Evolutionary conservation across 2,113 vertebrate genomes (phyloP).

Genomic region (Rhodinocichla rosea): DNA sequence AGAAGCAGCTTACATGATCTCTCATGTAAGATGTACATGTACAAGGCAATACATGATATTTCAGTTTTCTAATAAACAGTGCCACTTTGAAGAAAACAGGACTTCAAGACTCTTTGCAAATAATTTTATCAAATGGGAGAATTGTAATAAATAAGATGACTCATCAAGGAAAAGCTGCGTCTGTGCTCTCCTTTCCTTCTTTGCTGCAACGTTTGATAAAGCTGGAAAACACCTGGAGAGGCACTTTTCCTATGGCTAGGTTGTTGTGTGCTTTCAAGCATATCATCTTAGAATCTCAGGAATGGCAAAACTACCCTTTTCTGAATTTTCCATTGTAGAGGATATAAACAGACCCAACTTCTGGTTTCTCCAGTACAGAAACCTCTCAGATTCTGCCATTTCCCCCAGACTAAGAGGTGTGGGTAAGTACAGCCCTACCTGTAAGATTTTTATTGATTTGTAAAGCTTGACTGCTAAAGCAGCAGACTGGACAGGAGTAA

Average conservation of each 20-base stretch:
- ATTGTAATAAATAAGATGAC: background rate
- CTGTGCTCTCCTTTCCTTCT: background rate
- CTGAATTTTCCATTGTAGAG: background rate
- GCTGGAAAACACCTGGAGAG: background rate
- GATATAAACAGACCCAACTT: background rate
- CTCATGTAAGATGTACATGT: fast-evolving
- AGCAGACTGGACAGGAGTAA: background rate
- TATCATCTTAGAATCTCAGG: background rate
- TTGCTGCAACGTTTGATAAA: background rate
- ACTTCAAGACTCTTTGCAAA: background rate
- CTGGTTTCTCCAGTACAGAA: background rate
- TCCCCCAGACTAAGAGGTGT: background rate
- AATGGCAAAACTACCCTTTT: background rate
- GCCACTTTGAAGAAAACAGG: background rate
- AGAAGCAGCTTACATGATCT: background rate
- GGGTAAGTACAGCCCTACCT: background rate
- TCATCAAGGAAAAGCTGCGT: background rate
- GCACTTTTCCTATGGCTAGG: background rate
- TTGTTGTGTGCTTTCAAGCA: background rate
- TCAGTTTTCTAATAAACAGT: background rate
- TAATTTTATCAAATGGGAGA: background rate
- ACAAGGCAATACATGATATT: background rate
- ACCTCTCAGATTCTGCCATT: background rate
- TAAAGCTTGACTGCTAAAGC: background rate
- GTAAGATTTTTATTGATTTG: background rate